Conservation (phyloP, 2,113 vertebrate species). For the Myodes glareolus region DNA sequence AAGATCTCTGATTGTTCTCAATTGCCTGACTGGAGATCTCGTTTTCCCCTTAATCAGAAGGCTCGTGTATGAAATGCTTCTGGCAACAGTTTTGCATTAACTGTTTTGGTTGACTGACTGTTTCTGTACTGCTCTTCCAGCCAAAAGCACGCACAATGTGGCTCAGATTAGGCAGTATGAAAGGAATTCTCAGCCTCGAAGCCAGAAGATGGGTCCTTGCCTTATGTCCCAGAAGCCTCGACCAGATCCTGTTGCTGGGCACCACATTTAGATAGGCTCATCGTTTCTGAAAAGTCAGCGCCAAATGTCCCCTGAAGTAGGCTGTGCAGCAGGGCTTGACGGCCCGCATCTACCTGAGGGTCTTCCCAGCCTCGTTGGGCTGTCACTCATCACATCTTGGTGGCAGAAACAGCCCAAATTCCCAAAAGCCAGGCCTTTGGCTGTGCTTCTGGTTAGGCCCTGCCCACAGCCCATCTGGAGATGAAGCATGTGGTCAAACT, state of each 20-base stretch:
- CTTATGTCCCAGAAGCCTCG: neutral
- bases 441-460: neutral
- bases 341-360: neutral
- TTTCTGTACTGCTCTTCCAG: constrained; percentile 29
- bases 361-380: neutral
- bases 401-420: neutral
- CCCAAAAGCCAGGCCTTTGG: neutral
- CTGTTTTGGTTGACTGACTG: constrained; percentile 64
- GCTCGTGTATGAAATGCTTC: constrained; percentile 48
- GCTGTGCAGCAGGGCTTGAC: neutral
- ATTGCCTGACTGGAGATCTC: neutral
- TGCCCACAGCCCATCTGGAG: neutral
- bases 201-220: neutral
- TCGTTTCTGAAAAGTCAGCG: neutral
- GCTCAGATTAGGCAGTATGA: constrained; percentile 68
- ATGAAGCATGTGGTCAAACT: neutral
- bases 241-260: neutral
- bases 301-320: neutral
- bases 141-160: constrained; percentile 10
- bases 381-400: neutral
- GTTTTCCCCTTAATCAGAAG: constrained; percentile 11
- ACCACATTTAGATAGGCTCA: neutral
- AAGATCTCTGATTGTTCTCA: constrained; percentile 47
- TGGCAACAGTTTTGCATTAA: constrained; percentile 56
- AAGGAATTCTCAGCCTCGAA: constrained; percentile 63